Percentiles rank a stretch among this genome's conserved stretches.
Conservation (phyloP, 2,797 vertebrate species). For the Gallinago stenura region DNA sequence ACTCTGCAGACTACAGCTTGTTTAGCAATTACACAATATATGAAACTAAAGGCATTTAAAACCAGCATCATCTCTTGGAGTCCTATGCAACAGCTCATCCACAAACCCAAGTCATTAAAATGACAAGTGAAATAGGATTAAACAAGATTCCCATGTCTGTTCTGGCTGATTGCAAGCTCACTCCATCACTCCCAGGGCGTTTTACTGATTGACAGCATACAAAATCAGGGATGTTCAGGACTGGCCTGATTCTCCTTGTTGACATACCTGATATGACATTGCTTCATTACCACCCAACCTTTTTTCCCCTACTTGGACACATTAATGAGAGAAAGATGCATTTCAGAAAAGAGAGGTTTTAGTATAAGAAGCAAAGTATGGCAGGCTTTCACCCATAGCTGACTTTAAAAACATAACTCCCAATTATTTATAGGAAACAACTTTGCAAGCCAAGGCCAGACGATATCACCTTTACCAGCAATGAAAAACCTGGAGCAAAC, state of each 20-base stretch:
- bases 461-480: background rate
- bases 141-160: background rate
- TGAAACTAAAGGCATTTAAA: background rate
- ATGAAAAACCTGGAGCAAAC: background rate
- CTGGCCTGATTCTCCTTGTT: background rate
- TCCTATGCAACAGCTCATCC: background rate
- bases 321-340: background rate
- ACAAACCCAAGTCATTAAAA: background rate
- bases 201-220: background rate
- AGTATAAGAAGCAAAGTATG: background rate
- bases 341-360: background rate
- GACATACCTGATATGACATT: background rate
- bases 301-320: background rate
- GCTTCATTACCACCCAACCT: background rate
- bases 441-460: background rate
- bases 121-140: slow-evolving; percentile 1
- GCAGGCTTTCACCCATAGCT: background rate
- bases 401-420: background rate
- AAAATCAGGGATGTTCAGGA: background rate
- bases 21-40: background rate
- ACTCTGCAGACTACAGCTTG: background rate
- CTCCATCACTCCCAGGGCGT: background rate
- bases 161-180: background rate
- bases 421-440: background rate
- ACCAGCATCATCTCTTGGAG: background rate